phyloP scores from a whole-genome alignment of 2,888 invertebrate genomes.

The Brachypalpus laphriformis region DNA sequence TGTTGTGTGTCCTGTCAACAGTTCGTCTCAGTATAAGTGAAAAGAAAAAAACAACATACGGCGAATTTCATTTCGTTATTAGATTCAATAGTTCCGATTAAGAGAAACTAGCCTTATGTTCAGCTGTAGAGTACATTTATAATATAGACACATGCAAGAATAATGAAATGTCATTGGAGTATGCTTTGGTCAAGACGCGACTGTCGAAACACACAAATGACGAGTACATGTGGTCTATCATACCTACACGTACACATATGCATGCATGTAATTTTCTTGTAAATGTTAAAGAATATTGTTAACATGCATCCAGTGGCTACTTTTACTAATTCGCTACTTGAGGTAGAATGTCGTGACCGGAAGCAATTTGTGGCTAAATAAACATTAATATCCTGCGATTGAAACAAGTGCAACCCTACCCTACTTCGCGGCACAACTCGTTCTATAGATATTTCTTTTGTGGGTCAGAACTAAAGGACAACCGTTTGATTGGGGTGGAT shows the following conservation, averaged over 20 bases:
- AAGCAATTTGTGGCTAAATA: slow-evolving; percentile 76
- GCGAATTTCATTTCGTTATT: slow-evolving; percentile 19
- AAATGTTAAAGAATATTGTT: slow-evolving; percentile 10
- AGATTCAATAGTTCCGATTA: slow-evolving; percentile 48
- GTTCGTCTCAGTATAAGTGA: slow-evolving; percentile 2
- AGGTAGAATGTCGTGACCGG: slow-evolving; percentile 76
- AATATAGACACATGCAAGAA: slow-evolving; percentile 49
- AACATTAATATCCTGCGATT: slow-evolving; percentile 76
- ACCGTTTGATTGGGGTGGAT: slow-evolving; percentile 63
- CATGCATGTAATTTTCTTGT: slow-evolving; percentile 26
- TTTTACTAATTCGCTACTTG: slow-evolving; percentile 53
- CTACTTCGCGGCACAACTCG: slow-evolving; percentile 29
- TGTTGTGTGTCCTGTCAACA: slow-evolving; percentile 64
- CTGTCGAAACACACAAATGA: slow-evolving; percentile 16
- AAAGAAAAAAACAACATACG: slow-evolving; percentile 16
- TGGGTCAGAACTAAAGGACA: slow-evolving; percentile 58
- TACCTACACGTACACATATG: not conserved
- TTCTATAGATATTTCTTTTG: slow-evolving; percentile 49
- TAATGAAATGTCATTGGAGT: slow-evolving; percentile 67
- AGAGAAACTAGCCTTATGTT: slow-evolving; percentile 48
- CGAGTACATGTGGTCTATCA: not conserved
- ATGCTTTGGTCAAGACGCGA: slow-evolving; percentile 51
- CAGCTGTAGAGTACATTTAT: slow-evolving; percentile 24
- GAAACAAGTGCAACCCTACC: slow-evolving; percentile 69
- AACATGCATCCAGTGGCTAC: slow-evolving; percentile 59